These are phyloP conservation scores for Timema podura DNA, from an alignment of 2,888 invertebrate species.

Conservation along the genomic window DNA sequence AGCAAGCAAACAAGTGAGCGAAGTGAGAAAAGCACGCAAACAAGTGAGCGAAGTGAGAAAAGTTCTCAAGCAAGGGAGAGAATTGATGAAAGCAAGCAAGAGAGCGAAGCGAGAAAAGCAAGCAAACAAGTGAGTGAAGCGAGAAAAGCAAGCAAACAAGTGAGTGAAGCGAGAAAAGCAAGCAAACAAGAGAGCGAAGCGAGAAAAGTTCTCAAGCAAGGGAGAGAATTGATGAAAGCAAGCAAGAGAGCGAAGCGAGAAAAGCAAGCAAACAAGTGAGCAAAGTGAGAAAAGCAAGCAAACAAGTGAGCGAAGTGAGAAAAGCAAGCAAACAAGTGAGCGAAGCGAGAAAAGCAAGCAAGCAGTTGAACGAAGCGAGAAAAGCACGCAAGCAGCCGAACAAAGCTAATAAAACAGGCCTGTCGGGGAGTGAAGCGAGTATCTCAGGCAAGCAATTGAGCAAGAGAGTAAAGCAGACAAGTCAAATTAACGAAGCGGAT, in stretches of 20 bases:
- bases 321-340: neutral
- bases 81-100: neutral
- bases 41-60: neutral
- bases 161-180: neutral
- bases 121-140: neutral
- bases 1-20: no score
- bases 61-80: neutral
- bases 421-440: neutral
- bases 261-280: no score
- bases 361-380: neutral
- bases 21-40: neutral
- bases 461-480: neutral
- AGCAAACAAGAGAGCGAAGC: neutral
- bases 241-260: no score
- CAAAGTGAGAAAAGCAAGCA: no score
- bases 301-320: no score
- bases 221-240: neutral
- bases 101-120: neutral
- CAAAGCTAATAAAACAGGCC: neutral
- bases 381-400: neutral
- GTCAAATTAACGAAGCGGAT: neutral
- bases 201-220: no score
- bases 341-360: neutral
- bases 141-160: neutral
- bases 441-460: neutral